Conservation (phyloP, 2,888 invertebrate species). For the Tanypteryx hageni region DNA sequence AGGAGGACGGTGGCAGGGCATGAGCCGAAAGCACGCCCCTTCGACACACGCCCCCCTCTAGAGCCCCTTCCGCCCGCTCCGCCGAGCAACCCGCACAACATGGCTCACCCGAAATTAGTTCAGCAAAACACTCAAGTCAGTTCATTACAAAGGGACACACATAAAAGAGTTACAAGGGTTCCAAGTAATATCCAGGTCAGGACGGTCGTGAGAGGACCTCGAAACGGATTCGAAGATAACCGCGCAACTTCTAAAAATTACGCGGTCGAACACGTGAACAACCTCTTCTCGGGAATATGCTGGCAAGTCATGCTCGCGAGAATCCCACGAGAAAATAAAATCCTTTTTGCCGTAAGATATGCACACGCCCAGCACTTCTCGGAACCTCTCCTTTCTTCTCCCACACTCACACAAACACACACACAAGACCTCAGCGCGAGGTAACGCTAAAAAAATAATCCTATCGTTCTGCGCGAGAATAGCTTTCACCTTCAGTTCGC, state of each 20-base stretch:
- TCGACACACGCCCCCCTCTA: conserved; percentile 19
- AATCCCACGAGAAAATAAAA: neutral
- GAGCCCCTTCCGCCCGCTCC: neutral
- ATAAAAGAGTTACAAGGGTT: neutral
- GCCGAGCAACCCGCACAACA: conserved; percentile 56
- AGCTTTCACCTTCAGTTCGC: conserved; percentile 1
- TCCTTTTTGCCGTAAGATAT: neutral
- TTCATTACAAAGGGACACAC: neutral
- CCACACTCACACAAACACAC: neutral
- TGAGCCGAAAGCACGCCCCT: conserved; percentile 35
- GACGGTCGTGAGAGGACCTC: neutral
- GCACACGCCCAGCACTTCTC: neutral
- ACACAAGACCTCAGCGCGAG: neutral
- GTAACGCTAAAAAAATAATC: neutral
- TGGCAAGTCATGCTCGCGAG: conserved; percentile 1
- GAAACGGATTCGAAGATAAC: neutral
- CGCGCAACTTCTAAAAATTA: neutral
- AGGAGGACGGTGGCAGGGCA: conserved; percentile 54
- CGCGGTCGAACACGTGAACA: neutral
- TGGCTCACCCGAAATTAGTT: neutral
- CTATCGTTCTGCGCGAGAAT: neutral
- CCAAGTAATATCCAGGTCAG: conserved; percentile 16
- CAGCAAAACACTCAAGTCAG: neutral
- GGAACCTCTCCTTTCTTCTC: neutral
- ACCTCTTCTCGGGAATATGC: neutral